Evolutionary conservation across 2,113 vertebrate species (phyloP).

Genomic region (Myotis davidii): DNA sequence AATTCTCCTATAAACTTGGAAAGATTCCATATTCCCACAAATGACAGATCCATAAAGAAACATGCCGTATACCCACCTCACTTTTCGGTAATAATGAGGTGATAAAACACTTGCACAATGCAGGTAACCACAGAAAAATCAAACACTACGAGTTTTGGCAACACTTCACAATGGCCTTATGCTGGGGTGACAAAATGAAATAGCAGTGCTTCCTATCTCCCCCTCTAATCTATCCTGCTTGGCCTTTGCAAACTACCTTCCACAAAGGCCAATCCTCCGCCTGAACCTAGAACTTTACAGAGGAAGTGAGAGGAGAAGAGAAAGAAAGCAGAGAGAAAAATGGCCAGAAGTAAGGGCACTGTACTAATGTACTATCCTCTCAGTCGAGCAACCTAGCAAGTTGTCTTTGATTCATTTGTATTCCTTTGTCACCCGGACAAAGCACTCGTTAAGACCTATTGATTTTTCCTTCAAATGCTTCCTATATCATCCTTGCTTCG

Average conservation of each 20-base stretch:
- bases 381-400: background rate
- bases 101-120: slow-evolving; percentile 7
- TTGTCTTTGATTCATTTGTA: background rate
- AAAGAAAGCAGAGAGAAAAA: background rate
- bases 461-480: slow-evolving; percentile 32
- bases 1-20: background rate
- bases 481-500: slow-evolving; percentile 1
- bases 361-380: background rate
- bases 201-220: background rate
- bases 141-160: background rate
- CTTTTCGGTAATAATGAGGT: background rate
- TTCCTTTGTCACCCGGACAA: slow-evolving; percentile 30
- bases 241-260: background rate
- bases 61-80: background rate
- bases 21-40: slow-evolving; percentile 5
- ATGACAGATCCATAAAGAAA: slow-evolving; percentile 11
- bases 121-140: background rate
- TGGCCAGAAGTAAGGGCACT: background rate
- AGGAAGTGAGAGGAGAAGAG: background rate
- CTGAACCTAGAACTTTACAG: background rate
- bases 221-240: background rate
- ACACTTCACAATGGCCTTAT: background rate
- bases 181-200: background rate
- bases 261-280: background rate
- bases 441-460: background rate